Conservation (phyloP, 2,888 invertebrate genomes). For the Drosophila macrospina region DNA sequence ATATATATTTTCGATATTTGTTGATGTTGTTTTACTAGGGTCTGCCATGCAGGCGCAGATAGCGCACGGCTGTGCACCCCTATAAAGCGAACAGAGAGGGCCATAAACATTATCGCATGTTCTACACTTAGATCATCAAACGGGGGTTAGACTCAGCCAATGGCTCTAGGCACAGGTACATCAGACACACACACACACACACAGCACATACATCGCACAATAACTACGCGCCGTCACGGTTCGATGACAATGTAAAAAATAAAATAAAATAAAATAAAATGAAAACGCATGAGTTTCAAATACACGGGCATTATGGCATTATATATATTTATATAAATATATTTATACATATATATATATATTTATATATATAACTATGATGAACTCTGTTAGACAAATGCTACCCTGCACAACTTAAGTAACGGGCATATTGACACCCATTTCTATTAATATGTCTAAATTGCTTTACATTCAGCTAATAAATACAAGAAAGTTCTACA, state of each 20-base stretch:
- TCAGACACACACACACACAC: slow-evolving; percentile 30
- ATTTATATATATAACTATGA: slow-evolving; percentile 7
- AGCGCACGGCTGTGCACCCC: slow-evolving; percentile 62
- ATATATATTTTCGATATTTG: background rate
- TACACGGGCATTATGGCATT: slow-evolving; percentile 33
- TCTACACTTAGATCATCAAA: slow-evolving; percentile 76
- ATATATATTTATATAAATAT: slow-evolving; percentile 3
- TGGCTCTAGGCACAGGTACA: slow-evolving; percentile 65
- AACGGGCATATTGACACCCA: too few species aligned
- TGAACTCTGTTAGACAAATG: slow-evolving; percentile 42
- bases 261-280: slow-evolving; percentile 40
- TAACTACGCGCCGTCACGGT: slow-evolving; percentile 71
- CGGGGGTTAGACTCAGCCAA: slow-evolving; percentile 56
- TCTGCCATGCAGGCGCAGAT: slow-evolving; percentile 68
- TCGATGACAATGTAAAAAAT: slow-evolving; percentile 71
- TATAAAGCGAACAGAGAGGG: slow-evolving; percentile 52
- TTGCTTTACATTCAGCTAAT: background rate
- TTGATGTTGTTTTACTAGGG: slow-evolving; percentile 6
- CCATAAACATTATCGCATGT: slow-evolving; percentile 77
- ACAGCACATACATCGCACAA: slow-evolving; percentile 25
- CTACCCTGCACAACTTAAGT: background rate
- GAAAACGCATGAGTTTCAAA: slow-evolving; percentile 45
- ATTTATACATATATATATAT: slow-evolving; percentile 5
- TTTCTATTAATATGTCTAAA: background rate
- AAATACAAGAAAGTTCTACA: too few species aligned